phyloP scores from a whole-genome alignment of 2,888 invertebrate genomes.

The Azorinus chamasolen region DNA sequence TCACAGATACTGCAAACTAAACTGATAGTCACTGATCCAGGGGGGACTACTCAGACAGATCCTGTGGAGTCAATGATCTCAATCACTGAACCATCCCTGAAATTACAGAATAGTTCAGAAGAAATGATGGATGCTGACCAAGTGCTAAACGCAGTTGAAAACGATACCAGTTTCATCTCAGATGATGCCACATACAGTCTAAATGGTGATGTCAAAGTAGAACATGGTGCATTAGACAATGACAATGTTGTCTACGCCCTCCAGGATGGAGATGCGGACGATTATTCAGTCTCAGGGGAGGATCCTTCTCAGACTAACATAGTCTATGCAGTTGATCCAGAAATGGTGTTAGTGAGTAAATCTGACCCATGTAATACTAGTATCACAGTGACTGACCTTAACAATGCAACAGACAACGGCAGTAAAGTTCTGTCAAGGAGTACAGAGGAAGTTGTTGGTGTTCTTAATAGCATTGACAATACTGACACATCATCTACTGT shows the following conservation, averaged over 20 bases:
- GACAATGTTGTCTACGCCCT: conserved; percentile 35
- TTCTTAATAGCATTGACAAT: conserved; percentile 38
- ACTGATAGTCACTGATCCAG: conserved; percentile 3
- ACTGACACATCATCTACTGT: conserved; percentile 18
- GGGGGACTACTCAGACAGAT: background rate
- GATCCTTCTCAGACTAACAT: conserved; percentile 17
- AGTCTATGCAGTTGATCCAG: conserved; percentile 28
- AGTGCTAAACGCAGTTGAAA: background rate
- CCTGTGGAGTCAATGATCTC: too few relatives aligned
- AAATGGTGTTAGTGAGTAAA: conserved; percentile 23
- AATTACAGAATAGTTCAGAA: too few relatives aligned
- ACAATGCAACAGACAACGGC: background rate
- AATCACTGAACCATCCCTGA: too few relatives aligned
- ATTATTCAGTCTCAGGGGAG: background rate
- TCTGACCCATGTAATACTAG: background rate
- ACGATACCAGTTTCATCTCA: background rate
- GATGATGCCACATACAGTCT: background rate
- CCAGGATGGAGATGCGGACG: conserved; percentile 18
- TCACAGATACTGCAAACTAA: conserved; percentile 1
- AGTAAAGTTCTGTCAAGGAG: too few relatives aligned
- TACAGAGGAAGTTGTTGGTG: conserved; percentile 25
- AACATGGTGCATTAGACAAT: background rate
- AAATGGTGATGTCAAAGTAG: too few relatives aligned
- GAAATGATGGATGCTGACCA: conserved; percentile 2
- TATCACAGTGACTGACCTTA: too few relatives aligned